Conservation (phyloP, 2,888 invertebrate genomes). For the Lithosia quadra region DNA sequence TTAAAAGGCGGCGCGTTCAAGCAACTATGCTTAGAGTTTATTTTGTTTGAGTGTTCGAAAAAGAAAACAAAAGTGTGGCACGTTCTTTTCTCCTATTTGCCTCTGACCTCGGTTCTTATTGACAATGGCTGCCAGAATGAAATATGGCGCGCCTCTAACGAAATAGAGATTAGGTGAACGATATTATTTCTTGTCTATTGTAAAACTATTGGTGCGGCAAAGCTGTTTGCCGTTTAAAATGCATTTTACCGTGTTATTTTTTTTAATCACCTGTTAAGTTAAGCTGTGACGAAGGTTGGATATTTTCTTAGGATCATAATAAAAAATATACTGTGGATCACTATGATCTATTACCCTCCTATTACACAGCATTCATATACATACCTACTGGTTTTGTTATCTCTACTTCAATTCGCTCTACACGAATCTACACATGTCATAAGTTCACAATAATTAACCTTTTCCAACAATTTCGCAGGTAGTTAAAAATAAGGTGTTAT, state of each 20-base stretch:
- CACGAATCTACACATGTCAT: too few relatives aligned
- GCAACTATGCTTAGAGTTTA: constrained; percentile 78
- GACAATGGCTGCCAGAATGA: constrained; percentile 86
- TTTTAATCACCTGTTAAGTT: constrained; percentile 75
- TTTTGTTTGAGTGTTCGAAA: constrained; percentile 82
- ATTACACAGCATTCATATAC: background rate
- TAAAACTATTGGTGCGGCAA: constrained; percentile 60
- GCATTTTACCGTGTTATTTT: constrained; percentile 68
- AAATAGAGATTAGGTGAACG: constrained; percentile 84
- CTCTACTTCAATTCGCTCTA: too few relatives aligned
- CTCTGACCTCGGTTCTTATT: constrained; percentile 84
- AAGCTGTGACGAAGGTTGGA: constrained; percentile 73
- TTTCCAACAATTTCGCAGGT: background rate
- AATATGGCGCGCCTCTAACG: constrained; percentile 84
- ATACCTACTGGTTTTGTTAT: background rate
- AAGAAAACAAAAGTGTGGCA: constrained; percentile 81
- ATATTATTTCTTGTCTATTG: constrained; percentile 75
- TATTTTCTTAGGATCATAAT: constrained; percentile 66
- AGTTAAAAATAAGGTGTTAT: background rate
- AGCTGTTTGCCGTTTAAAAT: constrained; percentile 73
- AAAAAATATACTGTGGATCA: background rate
- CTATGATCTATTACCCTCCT: background rate
- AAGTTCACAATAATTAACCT: too few relatives aligned
- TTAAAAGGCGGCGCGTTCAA: constrained; percentile 83
- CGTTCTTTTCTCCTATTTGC: constrained; percentile 84